These are phyloP conservation scores for Crematogaster levior DNA, from an alignment of 2,888 invertebrate genomes.

Conservation along the genomic window DNA sequence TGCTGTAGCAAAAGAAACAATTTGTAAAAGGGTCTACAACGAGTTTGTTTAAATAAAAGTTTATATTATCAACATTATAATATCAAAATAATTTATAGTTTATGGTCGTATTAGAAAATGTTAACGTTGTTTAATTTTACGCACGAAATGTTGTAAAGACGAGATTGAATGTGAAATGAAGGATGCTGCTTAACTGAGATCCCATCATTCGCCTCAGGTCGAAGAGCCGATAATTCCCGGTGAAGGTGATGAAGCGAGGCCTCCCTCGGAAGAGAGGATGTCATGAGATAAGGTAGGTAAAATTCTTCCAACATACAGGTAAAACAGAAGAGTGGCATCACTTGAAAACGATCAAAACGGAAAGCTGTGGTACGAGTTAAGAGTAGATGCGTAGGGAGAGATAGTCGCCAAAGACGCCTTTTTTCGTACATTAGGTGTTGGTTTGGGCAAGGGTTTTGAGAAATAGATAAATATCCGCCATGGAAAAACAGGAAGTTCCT, in stretches of 20 bases:
- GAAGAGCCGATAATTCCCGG: conserved; percentile 67
- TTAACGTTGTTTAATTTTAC: neutral
- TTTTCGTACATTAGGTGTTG: conserved; percentile 78
- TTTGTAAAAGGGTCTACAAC: conserved; percentile 27
- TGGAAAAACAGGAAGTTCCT: conserved; percentile 80
- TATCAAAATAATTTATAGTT: neutral
- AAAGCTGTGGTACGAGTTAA: conserved; percentile 44
- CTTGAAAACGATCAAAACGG: conserved; percentile 30
- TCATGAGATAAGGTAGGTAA: conserved; percentile 69
- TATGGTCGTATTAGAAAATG: neutral
- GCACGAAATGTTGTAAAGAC: neutral
- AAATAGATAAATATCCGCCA: conserved; percentile 80
- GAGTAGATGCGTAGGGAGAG: conserved; percentile 75
- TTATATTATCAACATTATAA: neutral
- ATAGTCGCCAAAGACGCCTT: conserved; percentile 77
- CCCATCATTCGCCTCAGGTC: conserved; percentile 46
- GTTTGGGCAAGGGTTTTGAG: conserved; percentile 80
- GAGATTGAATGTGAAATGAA: neutral
- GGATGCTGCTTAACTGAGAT: conserved; percentile 57
- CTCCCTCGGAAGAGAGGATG: conserved; percentile 69
- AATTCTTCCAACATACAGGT: conserved; percentile 66
- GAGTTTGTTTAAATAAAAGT: neutral
- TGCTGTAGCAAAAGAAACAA: conserved; percentile 54
- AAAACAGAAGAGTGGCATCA: conserved; percentile 60
- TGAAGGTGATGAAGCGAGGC: conserved; percentile 64